phyloP scores from a whole-genome alignment of 1,140 invertebrate species.

The Temnothorax curvispinosus region DNA sequence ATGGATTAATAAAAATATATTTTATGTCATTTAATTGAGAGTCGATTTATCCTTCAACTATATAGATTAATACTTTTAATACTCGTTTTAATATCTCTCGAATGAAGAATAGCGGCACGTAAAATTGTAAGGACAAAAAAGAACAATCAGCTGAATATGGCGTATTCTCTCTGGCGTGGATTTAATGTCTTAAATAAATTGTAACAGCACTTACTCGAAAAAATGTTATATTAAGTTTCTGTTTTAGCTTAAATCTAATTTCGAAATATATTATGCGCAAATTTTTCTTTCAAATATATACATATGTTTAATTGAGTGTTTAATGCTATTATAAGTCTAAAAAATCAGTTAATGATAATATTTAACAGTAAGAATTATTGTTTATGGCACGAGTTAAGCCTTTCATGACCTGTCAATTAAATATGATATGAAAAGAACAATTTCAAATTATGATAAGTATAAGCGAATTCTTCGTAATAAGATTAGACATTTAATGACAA shows the following conservation, averaged over 20 bases:
- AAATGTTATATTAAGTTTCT: neutral
- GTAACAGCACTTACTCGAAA: neutral
- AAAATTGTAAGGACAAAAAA: constrained; percentile 3
- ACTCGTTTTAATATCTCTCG: neutral
- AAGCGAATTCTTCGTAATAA: constrained; percentile 33
- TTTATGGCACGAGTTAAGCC: neutral
- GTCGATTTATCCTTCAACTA: neutral
- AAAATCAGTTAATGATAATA: neutral
- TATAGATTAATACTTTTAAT: neutral
- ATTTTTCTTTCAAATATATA: neutral
- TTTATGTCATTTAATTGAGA: constrained; percentile 33
- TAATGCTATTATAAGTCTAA: neutral
- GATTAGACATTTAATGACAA: constrained; percentile 24
- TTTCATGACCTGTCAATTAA: constrained; percentile 35
- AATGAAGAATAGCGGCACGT: constrained; percentile 13
- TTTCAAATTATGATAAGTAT: constrained; percentile 49
- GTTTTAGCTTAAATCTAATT: neutral
- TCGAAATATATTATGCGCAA: neutral
- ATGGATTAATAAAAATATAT: constrained; percentile 24
- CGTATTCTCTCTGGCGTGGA: neutral
- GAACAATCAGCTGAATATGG: neutral
- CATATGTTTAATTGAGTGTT: neutral
- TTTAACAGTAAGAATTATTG: neutral
- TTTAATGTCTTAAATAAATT: constrained; percentile 13
- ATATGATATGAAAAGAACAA: constrained; percentile 31